Evolutionary conservation across 1,140 invertebrate genomes (phyloP).

Genomic region (Notospermus geniculatus): DNA sequence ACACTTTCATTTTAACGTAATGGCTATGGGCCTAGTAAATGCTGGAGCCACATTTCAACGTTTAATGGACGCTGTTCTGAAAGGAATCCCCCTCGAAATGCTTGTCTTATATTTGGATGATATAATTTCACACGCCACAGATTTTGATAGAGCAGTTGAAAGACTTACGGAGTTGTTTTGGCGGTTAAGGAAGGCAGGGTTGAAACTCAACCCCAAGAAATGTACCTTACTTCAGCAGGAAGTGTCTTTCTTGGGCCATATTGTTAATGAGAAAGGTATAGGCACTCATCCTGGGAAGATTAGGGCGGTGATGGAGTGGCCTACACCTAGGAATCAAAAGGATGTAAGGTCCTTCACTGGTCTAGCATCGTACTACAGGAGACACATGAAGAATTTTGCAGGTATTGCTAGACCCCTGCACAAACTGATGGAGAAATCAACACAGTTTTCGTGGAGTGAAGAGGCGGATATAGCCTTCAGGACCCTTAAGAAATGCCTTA

Average conservation of each 20-base stretch:
- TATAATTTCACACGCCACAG: conserved; percentile 9
- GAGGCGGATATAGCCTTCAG: conserved; percentile 18
- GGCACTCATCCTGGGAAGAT: neutral
- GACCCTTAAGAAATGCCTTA: conserved; percentile 19
- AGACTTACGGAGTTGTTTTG: conserved; percentile 5
- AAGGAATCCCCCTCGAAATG: conserved; percentile 14
- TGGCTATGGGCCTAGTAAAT: conserved; percentile 18
- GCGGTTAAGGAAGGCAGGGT: conserved; percentile 13
- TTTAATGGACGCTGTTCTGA: conserved; percentile 16
- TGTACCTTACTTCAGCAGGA: conserved; percentile 46
- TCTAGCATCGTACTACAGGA: conserved; percentile 15
- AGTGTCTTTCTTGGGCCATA: conserved; percentile 27
- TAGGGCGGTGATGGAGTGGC: conserved; percentile 12
- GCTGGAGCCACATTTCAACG: conserved; percentile 11
- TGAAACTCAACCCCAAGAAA: conserved; percentile 57
- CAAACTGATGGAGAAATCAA: conserved; percentile 23
- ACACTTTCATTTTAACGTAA: conserved; percentile 24
- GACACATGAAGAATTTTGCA: conserved; percentile 17
- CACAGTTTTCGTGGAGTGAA: conserved; percentile 24
- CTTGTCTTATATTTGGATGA: conserved; percentile 21
- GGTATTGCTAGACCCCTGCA: conserved; percentile 23
- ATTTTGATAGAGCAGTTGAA: conserved; percentile 7
- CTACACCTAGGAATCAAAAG: conserved; percentile 17
- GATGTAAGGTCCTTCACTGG: conserved; percentile 27
- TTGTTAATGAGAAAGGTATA: conserved; percentile 21